Evolutionary conservation across 1,140 invertebrate genomes (phyloP), one percentile per base, ranked within the genome.

Genomic region (Planococcus citri): DNA sequence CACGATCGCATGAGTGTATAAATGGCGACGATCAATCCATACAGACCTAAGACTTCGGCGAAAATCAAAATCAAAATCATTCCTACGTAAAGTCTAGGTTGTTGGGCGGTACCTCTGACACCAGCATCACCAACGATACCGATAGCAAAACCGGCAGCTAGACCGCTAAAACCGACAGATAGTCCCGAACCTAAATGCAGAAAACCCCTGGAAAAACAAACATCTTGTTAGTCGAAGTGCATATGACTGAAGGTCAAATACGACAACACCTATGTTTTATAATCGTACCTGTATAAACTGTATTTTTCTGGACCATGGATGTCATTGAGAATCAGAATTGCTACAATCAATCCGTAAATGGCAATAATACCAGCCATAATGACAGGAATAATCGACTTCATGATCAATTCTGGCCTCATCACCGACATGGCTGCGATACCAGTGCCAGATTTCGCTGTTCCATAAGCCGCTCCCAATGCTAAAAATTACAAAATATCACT

Each of bases 321-420:
- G 73, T 82, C 82, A 78, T 93, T 92, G 72, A 94, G 90, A 77
- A 99, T 97, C 72, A 99, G 90, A 73, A 98, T 95, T 78, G 97
- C 93, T 73, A 99, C 94, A 73, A 99, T 97, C 76, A 99, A 85
- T 76, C 97, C 97, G 79, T 99, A 99, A 83, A 99, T 99, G 83
- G 95, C 97, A 82, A 99, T 94, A 80, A 99, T 99, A 96, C 97
- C 97, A 79, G 96, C 97, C 97, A 99, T 99, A 83, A 99, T 95
- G 77, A 99, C 97, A 75, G 97, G 97, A 85, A 99, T 98, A 82
- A 99, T 97, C 77, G 94, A 98, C 83, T 98, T 98, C 95, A 99
- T 99, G 80, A 99, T 98, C 77, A 98, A 84, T 82, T 99, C 97
- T 71, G 97, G 97, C 82, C 96, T 84, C 94, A 98, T 98, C 74